phyloP scores from a whole-genome alignment of 2,797 vertebrate species.

The Urosaurus nigricauda region DNA sequence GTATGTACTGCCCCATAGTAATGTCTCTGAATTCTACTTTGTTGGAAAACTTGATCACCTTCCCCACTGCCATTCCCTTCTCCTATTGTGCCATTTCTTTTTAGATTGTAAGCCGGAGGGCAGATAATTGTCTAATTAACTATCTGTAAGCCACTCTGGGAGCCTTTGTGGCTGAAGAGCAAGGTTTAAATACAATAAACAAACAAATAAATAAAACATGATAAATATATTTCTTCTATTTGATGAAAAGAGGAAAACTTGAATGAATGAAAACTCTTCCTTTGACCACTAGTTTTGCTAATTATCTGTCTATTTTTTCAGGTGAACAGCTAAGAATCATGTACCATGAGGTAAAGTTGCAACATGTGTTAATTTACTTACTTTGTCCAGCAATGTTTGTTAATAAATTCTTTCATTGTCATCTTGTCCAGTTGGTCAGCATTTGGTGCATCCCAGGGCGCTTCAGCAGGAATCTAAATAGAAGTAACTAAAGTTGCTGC shows the following conservation, averaged over 20 bases:
- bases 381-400: conserved; percentile 87
- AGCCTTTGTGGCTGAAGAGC: too few relatives aligned
- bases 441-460: conserved; percentile 82
- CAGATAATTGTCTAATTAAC: too few relatives aligned
- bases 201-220: background rate
- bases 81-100: too few relatives aligned
- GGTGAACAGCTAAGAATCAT: background rate
- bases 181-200: too few relatives aligned
- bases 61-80: too few relatives aligned
- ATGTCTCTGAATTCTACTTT: too few relatives aligned
- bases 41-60: too few relatives aligned
- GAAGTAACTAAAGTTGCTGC: conserved; percentile 29
- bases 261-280: background rate
- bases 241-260: background rate
- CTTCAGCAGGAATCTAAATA: conserved; percentile 83
- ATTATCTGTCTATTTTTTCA: conserved; percentile 8
- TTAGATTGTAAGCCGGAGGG: too few relatives aligned
- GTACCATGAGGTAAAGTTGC: conserved; percentile 38
- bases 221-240: background rate
- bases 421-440: conserved; percentile 85
- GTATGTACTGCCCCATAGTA: too few relatives aligned
- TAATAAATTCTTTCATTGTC: conserved; percentile 84
- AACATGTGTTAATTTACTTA: conserved; percentile 62
- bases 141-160: too few relatives aligned
- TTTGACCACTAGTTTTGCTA: conserved; percentile 4